Percentiles rank a stretch among this genome's conserved stretches.
These are phyloP conservation scores for Phorcus lineatus DNA, from an alignment of 2,888 invertebrate species.

Conservation along the genomic window DNA sequence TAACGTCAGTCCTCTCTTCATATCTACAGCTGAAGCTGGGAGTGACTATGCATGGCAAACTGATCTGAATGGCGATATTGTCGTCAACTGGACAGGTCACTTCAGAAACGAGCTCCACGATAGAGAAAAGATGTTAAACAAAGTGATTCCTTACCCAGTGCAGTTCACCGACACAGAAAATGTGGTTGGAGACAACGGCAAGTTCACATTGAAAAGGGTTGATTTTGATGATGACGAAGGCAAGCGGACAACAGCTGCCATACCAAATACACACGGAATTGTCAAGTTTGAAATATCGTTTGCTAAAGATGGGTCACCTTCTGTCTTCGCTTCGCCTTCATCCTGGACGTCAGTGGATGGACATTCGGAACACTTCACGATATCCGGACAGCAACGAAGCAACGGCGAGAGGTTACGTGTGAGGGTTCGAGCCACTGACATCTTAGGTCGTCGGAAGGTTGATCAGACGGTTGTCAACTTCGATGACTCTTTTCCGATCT, in stretches of 20 bases:
- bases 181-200: not conserved
- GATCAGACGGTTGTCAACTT: slow-evolving; percentile 34
- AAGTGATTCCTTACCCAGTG: slow-evolving; percentile 35
- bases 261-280: slow-evolving; percentile 46
- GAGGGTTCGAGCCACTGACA: slow-evolving; percentile 42
- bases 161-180: slow-evolving; percentile 28
- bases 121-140: slow-evolving; percentile 34
- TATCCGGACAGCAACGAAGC: not conserved
- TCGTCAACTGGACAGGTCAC: slow-evolving; percentile 40
- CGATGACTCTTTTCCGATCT: slow-evolving; percentile 31
- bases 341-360: not conserved
- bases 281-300: not conserved
- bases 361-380: too few relatives aligned
- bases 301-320: not conserved
- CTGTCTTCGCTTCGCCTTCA: not conserved
- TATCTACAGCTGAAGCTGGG: slow-evolving; percentile 37
- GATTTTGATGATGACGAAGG: slow-evolving; percentile 44
- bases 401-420: slow-evolving; percentile 31
- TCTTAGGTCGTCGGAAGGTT: slow-evolving; percentile 32
- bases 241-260: slow-evolving; percentile 35
- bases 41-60: slow-evolving; percentile 49
- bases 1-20: slow-evolving; percentile 29
- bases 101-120: slow-evolving; percentile 39
- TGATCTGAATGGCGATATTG: slow-evolving; percentile 24
- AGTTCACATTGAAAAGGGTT: slow-evolving; percentile 4